Base-by-base conservation (phyloP, 2,797 vertebrate genomes). In the Kryptolebias ocellatus region DNA sequence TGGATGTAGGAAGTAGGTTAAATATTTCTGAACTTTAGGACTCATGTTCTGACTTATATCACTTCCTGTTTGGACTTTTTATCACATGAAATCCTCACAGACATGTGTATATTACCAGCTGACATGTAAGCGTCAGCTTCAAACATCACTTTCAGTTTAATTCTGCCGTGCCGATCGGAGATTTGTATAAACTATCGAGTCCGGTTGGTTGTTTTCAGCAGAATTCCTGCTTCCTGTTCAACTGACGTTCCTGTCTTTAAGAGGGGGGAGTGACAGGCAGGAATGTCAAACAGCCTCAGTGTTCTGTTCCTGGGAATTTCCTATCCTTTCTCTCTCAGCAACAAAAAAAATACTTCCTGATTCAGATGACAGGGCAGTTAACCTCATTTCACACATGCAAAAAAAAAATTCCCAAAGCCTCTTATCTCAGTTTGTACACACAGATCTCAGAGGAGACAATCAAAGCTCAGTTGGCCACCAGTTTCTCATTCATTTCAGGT, bases 281-380 rank as follows among this genome's bases (percentile, higher is more conserved):
- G 78, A 90, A 88, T 77, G 70, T 73, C 1, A 16, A 85, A 89
- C 86, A 58, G 77, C 86, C 84, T 84, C 89, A 90, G 78, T 72
- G 83, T 83, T 89, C 72, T 51, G 75, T 75, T 76, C 68, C 82
- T 88, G 89, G 83, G 87, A 86, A 81, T 90, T 92, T 92, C 85
- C 86, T 89, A 83, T 73, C 49, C 57, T 72, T 76, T 74, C 80
- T 78, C 54, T 53, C 29, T 27, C n/a, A 37, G 64, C 70, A 70
- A 57, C 78, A 53, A 52, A 55, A 51, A 60, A 81, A 87, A 84
- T 89, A 92, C 87, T 88, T 91, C 90, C 92, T 88, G 64, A 72
- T 85, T 81, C 74, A 72, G 70, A 75, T 45, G 47, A 71, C 79
- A 17, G 51, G 50, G 49, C 57, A 37, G 63, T 76, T 57, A 20